Evolutionary conservation across 30 jellyfish, hydroid and myxozoan species (phyloP).

Genomic region (Catostylus mosaicus): DNA sequence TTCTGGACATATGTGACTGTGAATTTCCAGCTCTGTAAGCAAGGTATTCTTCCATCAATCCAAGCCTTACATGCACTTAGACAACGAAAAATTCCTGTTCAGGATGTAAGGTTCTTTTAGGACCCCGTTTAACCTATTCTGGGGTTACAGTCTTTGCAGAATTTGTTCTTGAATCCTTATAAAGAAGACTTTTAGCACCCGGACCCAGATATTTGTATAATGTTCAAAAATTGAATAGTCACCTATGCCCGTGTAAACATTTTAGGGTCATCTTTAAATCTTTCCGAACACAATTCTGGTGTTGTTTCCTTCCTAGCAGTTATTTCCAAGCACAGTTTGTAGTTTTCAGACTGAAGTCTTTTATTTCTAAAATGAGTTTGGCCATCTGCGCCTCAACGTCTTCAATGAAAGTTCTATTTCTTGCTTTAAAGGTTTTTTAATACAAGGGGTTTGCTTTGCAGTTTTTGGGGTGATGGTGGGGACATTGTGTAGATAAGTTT

Average conservation of each 20-base stretch:
- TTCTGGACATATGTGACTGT: background rate
- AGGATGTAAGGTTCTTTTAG: background rate
- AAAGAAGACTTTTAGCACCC: constrained; percentile 6
- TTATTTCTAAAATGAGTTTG: constrained; percentile 6
- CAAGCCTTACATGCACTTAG: background rate
- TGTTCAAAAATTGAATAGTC: constrained; percentile 41
- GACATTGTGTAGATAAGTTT: background rate
- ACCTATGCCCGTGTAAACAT: constrained; percentile 55
- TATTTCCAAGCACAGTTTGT: constrained; percentile 1
- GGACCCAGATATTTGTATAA: constrained; percentile 33
- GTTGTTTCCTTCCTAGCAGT: constrained; percentile 18
- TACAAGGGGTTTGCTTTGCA: background rate
- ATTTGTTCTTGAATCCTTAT: constrained; percentile 31
- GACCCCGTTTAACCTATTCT: background rate
- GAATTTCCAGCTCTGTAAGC: background rate
- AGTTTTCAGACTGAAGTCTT: constrained; percentile 1
- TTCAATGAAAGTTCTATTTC: background rate
- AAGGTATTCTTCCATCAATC: background rate
- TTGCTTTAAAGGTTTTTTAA: background rate
- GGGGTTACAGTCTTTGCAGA: constrained; percentile 7
- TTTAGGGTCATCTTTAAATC: background rate
- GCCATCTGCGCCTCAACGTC: constrained; percentile 10
- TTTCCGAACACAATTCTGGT: background rate
- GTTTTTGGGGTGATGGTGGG: background rate
- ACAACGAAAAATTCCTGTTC: background rate